Base-by-base conservation (phyloP, 2,113 vertebrate species). In the Egretta garzetta region DNA sequence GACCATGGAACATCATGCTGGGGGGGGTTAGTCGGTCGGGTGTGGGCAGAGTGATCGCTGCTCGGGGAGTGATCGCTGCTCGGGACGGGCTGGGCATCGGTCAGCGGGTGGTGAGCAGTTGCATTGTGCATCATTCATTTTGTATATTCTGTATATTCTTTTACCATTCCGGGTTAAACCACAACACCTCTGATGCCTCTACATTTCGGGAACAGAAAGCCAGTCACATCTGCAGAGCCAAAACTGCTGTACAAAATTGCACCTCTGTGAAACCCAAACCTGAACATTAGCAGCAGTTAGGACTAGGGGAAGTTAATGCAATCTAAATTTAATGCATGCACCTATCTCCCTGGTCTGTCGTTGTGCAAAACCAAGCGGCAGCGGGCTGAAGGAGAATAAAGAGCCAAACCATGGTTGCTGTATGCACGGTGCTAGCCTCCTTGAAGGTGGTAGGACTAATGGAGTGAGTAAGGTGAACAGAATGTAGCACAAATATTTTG, bases 401-500 rank as follows among this genome's bases (percentile, higher is more conserved):
- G 33, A 90, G n/a, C 30, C 73, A 72, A 87, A 89, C 55, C 24
- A 12, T 6, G 0, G 35, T 53, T 28, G 23, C 76, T 66, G 14
- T 37, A 20, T 4, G 23, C 27, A 26, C 24, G 32, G 33, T 15
- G 8, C 12, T 39, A 72, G 7, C 32, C 39, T 63, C 66, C 47
- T 58, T 88, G 80, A 93, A 91, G 76, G 82, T 91, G 72, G 47
- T 84, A 64, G 64, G 47, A 97, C 75, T 96, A 90, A 93, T 68
- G 67, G 81, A 94, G 60, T 94, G 92, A 75, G 59, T 92, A 89
- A 94, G 80, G 74, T 81, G 80, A 94, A 70, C 39, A 95, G 39
- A 95, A 92, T 4, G 4, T 45, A 81, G 60, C 43, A 39, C 64
- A 91, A 95, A 95, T 97, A 90, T 95, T 97, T 93, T 94, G 52